Percentiles rank a stretch among this genome's conserved stretches.
These are phyloP conservation scores for Hydrolagus affinis DNA, from an alignment of 2,113 vertebrate genomes.

Conservation along the genomic window DNA sequence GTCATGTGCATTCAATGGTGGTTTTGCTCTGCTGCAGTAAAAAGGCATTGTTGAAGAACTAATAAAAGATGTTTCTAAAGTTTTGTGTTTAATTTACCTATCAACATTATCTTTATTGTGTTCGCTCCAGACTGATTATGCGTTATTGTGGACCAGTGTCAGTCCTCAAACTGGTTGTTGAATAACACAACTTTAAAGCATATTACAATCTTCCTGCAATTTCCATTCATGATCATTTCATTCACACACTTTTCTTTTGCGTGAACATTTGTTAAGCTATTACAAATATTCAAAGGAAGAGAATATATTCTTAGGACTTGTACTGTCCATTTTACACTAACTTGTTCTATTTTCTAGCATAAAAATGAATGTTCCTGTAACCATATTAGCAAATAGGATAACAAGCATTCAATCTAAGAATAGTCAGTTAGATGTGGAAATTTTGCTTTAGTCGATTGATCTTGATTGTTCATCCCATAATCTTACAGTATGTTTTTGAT, in stretches of 20 bases:
- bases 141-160: background rate
- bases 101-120: background rate
- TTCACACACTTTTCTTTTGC: background rate
- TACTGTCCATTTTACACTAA: too few species aligned
- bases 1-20: slow-evolving; percentile 54
- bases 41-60: slow-evolving; percentile 44
- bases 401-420: too few species aligned
- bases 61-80: slow-evolving; percentile 48
- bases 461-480: background rate
- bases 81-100: background rate
- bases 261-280: too few species aligned
- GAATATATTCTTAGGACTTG: too few species aligned
- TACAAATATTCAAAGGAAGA: too few species aligned
- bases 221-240: background rate
- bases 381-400: too few species aligned
- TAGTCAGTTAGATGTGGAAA: too few species aligned
- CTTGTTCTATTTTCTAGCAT: too few species aligned
- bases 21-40: slow-evolving; percentile 51
- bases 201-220: background rate
- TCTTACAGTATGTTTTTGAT: background rate
- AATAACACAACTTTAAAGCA: background rate
- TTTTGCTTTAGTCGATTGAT: background rate
- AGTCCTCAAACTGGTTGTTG: background rate
- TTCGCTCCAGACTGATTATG: background rate
- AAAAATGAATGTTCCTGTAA: too few species aligned